Base-by-base conservation (phyloP, 2,888 invertebrate genomes). In the Apamea epomidion region DNA sequence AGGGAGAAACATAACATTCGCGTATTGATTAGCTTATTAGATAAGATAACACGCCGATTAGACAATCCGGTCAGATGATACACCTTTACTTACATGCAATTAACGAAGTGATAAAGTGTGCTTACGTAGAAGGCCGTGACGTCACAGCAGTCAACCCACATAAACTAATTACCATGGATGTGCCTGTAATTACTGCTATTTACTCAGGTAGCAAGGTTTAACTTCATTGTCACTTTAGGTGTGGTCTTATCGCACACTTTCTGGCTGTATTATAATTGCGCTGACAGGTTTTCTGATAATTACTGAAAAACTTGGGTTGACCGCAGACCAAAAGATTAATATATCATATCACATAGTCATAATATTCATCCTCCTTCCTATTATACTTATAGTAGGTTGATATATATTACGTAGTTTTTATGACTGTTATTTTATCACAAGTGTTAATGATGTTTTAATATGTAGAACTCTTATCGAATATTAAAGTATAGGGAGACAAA, bases 21-120 rank as follows among this genome's bases (percentile, higher is more conserved):
- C 16, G 25, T 58, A 72, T 84, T 48, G 76, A 76, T 79, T 71
- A 74, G 21, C 37, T n/a, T 71, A 68, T 48, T 64, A 48, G 69
- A 84, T 83, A 42, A 84, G 84, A 85, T 87, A 78, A 73, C 60
- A 51, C 18, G 25, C 32, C 67, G 64, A 83, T 69, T 64, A 68
- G 8, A 37, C 18, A 76, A 86, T 64, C 58, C 67, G n/a, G 67
- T 85, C 77, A 45, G 37, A 60, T 21, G 16, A 65, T 83, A 42
- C 58, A 78, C 67, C 58, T 58, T 32, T 60, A 80, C 14, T 16
- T 37, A 78, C 45, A 80, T 58, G 29, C 69, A 70, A 83, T 78
- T 80, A 80, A n/a, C 65, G 37, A 58, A 72, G 32, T 79, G 51
- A 68, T 45, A 84, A 74, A 76, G 37, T 37, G 42, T 60, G 45